Evolutionary conservation across 2,113 vertebrate genomes (phyloP), one percentile per base, ranked within the genome.

Genomic region (Paracyprichromis sp.): DNA sequence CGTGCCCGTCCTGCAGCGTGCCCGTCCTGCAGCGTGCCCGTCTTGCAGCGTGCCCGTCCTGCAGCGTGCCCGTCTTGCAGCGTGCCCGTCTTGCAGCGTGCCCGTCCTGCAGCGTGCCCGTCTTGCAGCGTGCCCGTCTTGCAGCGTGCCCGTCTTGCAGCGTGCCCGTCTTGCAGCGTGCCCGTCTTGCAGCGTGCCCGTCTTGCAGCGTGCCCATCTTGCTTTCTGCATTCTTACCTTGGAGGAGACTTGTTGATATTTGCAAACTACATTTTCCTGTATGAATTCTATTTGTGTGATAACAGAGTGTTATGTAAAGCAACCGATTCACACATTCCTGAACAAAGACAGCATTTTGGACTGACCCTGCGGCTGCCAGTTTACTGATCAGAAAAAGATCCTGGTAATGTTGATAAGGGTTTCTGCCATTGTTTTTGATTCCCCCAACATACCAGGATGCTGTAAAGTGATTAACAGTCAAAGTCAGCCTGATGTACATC

Each of bases 231-330:
- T 40, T 43, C 45, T 63, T 45, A 73, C 85, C 85, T 83, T 12
- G 9, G 83, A 88, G 87, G 43, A 85, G 80, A 91, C 89, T 90
- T 89, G 85, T 89, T 91, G 89, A 84, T 89, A 82, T 85, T 71
- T 7, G 5, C 57, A 86, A 89, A 91, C 90, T 43, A 83, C 63
- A 88, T 84, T 76, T 59, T 8, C 34, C 19, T 86, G 52, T 84
- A 31, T 57, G 53, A 83, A 84, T 84, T 84, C 8, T 61, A 5
- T 38, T 13, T 36, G 61, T 38, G 45, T 50, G 47, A 50, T 45
- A 16, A 4, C 36, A 83, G 56, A 16, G 63, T 8, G 21, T 89
- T 89, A 78, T 78, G 80, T 83, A 79, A 86, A 69, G 40, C 26
- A 71, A n/a, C 69, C 52, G 81, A 2, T 45, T 87, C 83, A 85